These are phyloP conservation scores for Drosophila bocqueti DNA, from an alignment of 1,140 invertebrate species.

Conservation along the genomic window DNA sequence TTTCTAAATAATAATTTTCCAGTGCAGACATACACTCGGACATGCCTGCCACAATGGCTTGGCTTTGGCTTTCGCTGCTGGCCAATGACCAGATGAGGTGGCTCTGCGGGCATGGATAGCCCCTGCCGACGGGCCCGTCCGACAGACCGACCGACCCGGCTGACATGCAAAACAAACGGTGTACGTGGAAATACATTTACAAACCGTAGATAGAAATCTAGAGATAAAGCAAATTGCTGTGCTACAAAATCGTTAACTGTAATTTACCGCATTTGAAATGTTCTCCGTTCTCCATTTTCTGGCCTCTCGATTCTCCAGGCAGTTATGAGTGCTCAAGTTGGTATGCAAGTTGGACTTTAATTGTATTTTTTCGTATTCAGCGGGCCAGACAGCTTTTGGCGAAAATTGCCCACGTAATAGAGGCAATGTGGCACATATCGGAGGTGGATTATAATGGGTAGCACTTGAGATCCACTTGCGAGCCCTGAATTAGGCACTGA, in stretches of 20 bases:
- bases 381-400: slow-evolving; percentile 13
- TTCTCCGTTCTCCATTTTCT: slow-evolving; percentile 36
- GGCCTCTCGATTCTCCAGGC: slow-evolving; percentile 12
- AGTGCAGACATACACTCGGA: slow-evolving; percentile 32
- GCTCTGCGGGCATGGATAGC: slow-evolving; percentile 21
- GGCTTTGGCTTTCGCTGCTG: slow-evolving; percentile 49
- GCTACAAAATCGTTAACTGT: slow-evolving; percentile 83
- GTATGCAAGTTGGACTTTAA: slow-evolving; percentile 38
- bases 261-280: slow-evolving; percentile 80
- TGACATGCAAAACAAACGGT: slow-evolving; percentile 78
- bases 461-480: slow-evolving; percentile 34
- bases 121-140: neutral
- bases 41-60: slow-evolving; percentile 48
- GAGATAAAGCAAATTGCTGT: slow-evolving; percentile 81
- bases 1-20: neutral
- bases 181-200: slow-evolving; percentile 77
- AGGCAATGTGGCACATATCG: slow-evolving; percentile 7
- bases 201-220: slow-evolving; percentile 79
- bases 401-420: slow-evolving; percentile 41
- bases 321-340: slow-evolving; percentile 57
- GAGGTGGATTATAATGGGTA: slow-evolving; percentile 14
- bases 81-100: slow-evolving; percentile 61
- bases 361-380: slow-evolving; percentile 53
- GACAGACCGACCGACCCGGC: slow-evolving; percentile 16
- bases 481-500: slow-evolving; percentile 22